Evolutionary conservation across 2,113 vertebrate species (phyloP), one percentile per base, ranked within the genome.

Genomic region (Paradoxurus hermaphroditus): DNA sequence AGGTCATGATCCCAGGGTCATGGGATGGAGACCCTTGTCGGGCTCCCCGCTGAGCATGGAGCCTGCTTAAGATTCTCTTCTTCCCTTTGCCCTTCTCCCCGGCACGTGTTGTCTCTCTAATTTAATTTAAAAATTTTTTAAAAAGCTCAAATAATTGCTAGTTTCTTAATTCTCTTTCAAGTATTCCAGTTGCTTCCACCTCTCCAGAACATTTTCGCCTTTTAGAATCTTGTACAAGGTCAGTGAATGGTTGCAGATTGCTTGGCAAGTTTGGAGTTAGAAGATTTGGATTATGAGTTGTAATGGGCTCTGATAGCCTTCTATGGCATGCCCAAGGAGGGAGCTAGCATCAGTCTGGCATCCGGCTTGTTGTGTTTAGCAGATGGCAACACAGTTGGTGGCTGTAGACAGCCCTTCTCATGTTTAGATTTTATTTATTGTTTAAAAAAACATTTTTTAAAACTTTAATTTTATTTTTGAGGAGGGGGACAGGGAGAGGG

Each of bases 151-250:
- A 72, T 91, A 27, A 90, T 85, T 92, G 73, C 36, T 93, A 34
- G 46, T 95, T 86, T 96, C 78, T 68, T 94, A 93, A 56, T 85
- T 93, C 41, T 93, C 49, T 29, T 25, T 75, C 79, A 65, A 19
- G 72, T 79, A 21, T 2, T 19, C 41, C 27, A 39, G 13, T 95
- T 59, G 70, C 77, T 86, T 88, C 95, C n/a, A 51, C 18, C 15
- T 78, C 36, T 95, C 36, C 27, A 65, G 78, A 82, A 23, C 65
- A 72, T 70, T 91, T 92, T 97, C 46, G 87, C 36, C 21, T 39
- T 82, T 78, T 89, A 34, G 95, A 97, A 59, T 87, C 68, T 92
- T 89, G 16, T 25, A 77, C 10, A 93, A 21, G 46, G 53, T 49
- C 27, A 59, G 81, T 39, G 29, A n/a, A 44, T 86, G 49, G 79